phyloP scores from a whole-genome alignment of 2,113 vertebrate genomes.

The Apodemus speciosus region DNA sequence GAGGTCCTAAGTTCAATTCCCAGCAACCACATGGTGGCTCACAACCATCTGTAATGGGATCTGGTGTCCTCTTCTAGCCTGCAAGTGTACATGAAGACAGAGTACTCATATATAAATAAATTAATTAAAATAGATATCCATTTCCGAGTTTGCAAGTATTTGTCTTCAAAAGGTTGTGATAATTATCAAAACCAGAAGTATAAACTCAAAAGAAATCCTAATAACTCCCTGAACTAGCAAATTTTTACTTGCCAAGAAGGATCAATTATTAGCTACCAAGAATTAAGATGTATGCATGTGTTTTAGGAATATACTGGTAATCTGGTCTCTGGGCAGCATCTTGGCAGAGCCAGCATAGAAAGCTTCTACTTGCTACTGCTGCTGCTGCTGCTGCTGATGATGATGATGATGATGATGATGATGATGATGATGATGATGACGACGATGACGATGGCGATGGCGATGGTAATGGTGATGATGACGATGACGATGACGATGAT shows the following conservation, averaged over 20 bases:
- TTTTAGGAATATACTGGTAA: background rate
- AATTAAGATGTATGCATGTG: background rate
- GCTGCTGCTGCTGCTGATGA: background rate
- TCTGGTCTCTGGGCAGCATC: background rate
- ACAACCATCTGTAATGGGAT: background rate
- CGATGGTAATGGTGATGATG: background rate
- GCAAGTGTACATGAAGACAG: background rate
- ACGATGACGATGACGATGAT: too few species aligned
- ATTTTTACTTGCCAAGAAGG: background rate
- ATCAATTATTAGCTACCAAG: background rate
- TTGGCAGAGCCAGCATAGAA: too few species aligned
- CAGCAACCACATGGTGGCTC: background rate
- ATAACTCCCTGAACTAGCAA: background rate
- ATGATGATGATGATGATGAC: too few species aligned
- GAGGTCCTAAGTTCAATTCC: background rate
- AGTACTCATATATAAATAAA: background rate
- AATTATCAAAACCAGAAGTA: conserved; percentile 28
- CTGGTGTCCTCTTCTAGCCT: background rate
- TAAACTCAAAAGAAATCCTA: conserved; percentile 1
- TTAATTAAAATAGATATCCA: conserved; percentile 19
- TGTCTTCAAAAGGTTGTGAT: background rate
- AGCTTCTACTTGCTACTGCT: background rate
- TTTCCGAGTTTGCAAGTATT: conserved; percentile 32
- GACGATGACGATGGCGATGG: background rate
- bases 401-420: background rate